phyloP scores from a whole-genome alignment of 53 echinoderm and acorn worm genomes.

The Patiria pectinifera region DNA sequence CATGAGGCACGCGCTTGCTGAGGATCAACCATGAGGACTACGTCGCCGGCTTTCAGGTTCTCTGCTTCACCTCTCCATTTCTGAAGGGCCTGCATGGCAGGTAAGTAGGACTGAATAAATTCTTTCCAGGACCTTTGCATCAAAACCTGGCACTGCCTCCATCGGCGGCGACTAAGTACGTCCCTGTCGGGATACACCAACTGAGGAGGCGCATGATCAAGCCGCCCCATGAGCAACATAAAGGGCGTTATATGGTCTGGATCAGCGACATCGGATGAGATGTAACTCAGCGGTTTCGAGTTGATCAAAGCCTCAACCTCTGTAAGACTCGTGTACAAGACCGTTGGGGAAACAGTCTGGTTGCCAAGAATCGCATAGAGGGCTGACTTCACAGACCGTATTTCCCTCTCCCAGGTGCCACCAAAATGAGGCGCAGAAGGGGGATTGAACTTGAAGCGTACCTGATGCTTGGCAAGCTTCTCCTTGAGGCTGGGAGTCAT shows the following conservation, averaged over 20 bases:
- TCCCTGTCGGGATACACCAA: slow-evolving; percentile 39
- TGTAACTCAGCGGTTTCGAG: slow-evolving; percentile 62
- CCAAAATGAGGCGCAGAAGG: slow-evolving; percentile 54
- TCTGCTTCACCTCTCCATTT: background rate
- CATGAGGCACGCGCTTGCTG: slow-evolving; percentile 22
- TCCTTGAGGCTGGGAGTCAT: slow-evolving; percentile 60
- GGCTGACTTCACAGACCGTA: slow-evolving; percentile 54
- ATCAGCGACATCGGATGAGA: slow-evolving; percentile 59
- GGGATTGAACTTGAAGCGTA: slow-evolving; percentile 53
- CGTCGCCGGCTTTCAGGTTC: background rate
- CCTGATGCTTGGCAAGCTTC: slow-evolving; percentile 43
- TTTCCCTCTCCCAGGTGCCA: slow-evolving; percentile 59
- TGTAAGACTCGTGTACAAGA: slow-evolving; percentile 54
- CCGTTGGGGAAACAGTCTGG: background rate
- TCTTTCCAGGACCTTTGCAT: slow-evolving; percentile 18
- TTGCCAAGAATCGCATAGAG: background rate
- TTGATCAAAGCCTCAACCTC: slow-evolving; percentile 67
- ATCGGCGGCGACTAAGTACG: slow-evolving; percentile 14
- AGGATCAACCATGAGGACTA: slow-evolving; percentile 6
- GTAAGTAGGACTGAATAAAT: background rate
- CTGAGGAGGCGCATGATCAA: slow-evolving; percentile 23
- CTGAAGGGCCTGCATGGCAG: slow-evolving; percentile 14
- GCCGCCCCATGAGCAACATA: slow-evolving; percentile 67
- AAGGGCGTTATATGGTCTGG: slow-evolving; percentile 54
- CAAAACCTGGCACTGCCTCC: slow-evolving; percentile 35